These are phyloP conservation scores for Chrysolina oricalcia DNA, from an alignment of 2,888 invertebrate genomes.

Conservation along the genomic window DNA sequence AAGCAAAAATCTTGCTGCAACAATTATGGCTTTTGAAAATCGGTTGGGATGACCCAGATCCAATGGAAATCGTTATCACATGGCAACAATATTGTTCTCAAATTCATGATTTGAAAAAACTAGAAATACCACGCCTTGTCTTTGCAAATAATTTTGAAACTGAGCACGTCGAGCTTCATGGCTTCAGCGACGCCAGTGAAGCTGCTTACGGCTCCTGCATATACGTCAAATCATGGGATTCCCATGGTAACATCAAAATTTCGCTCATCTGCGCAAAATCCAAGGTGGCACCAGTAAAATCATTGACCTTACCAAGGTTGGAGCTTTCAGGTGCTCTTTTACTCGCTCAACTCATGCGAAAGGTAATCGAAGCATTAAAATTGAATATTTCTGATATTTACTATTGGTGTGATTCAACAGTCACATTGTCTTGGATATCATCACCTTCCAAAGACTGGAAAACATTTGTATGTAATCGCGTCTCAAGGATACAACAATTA, in stretches of 20 bases:
- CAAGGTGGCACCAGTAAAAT: slow-evolving; percentile 45
- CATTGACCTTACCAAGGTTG: slow-evolving; percentile 41
- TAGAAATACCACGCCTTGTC: slow-evolving; percentile 22
- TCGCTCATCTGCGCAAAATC: slow-evolving; percentile 44
- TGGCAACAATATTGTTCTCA: slow-evolving; percentile 25
- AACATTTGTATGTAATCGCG: slow-evolving; percentile 59
- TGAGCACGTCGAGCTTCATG: slow-evolving; percentile 46
- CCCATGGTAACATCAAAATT: slow-evolving; percentile 30
- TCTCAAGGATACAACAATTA: slow-evolving; percentile 58
- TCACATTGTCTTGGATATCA: slow-evolving; percentile 48
- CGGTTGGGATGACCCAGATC: slow-evolving; percentile 32
- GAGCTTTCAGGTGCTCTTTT: slow-evolving; percentile 47
- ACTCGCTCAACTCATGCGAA: slow-evolving; percentile 38
- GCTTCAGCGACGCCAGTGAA: slow-evolving; percentile 51
- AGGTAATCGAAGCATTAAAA: slow-evolving; percentile 28
- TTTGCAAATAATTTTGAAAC: neutral
- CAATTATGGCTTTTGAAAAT: slow-evolving; percentile 32
- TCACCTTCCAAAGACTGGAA: slow-evolving; percentile 45
- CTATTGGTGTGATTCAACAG: slow-evolving; percentile 55
- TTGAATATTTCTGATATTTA: slow-evolving; percentile 26
- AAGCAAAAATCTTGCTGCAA: slow-evolving; percentile 33
- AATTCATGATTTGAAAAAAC: neutral
- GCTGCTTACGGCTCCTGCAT: slow-evolving; percentile 45
- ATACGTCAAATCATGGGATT: slow-evolving; percentile 40
- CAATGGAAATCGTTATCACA: slow-evolving; percentile 21